Evolutionary conservation across 2,888 invertebrate genomes (phyloP), one percentile per base, ranked within the genome.

Genomic region (Monopis laevigella): DNA sequence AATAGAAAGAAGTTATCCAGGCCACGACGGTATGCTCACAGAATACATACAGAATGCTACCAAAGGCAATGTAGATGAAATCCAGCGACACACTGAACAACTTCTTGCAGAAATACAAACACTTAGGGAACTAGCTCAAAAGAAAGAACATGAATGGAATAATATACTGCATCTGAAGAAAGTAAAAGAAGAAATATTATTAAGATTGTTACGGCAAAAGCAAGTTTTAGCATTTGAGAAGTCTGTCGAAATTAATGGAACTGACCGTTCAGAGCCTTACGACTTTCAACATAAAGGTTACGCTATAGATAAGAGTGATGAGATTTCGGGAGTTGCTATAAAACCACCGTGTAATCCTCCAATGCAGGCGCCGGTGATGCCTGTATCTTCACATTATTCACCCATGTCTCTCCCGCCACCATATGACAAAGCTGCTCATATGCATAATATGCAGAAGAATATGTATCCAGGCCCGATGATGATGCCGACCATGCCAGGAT

Each of bases 131-230:
- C 71, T 92, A 39, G 88, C 92, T 0, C 85, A 86, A 53, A 86
- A 88, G 55, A 93, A 93, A 62, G 94, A 94, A 70, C 84, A 87
- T 52, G 93, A 94, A 64, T 92, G 92, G 90, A 92, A 93, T 61
- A 88, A 90, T 45, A 87, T 94, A 41, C 64, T 93, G 10, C 88
- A 91, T 55, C 73, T 92, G 49, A 90, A 90, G 59, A 92, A 92
- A 62, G 83, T 93, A 2, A 93, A 94, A 70, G 92, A 93, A 57
- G 93, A 93, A 58, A 85, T 92, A 14, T 72, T 90, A 39, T 70
- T 89, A 5, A 78, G 93, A 48, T 68, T 93, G 24, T 80, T 89
- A 43, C 82, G 92, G 45, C 84, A 86, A 51, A 86, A 87, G 53
- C 88, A 89, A 52, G 82, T 89, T 2, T 54, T 88, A 8, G 68